Evolutionary conservation across 2,113 vertebrate genomes (phyloP).

Genomic region (Esox niger): DNA sequence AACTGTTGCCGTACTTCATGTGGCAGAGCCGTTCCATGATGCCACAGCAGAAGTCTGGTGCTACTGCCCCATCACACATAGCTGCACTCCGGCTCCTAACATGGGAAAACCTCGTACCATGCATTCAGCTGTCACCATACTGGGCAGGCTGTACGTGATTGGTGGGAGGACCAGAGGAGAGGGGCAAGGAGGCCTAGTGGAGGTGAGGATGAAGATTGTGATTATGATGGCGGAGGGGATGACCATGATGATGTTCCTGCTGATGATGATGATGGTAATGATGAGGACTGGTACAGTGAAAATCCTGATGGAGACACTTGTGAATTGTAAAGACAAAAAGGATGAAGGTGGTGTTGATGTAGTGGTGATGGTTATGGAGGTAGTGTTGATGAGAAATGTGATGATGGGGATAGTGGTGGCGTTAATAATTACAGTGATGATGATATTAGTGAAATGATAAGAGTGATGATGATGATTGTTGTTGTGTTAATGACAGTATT

Average conservation of each 20-base stretch:
- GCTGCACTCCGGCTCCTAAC: conserved; percentile 75
- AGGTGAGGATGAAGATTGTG: conserved; percentile 43
- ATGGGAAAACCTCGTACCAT: conserved; percentile 93
- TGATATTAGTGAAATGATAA: too few relatives aligned
- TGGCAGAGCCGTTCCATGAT: conserved; percentile 84
- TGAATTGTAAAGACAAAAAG: too few relatives aligned
- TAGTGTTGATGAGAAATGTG: too few relatives aligned
- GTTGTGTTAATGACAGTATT: too few relatives aligned
- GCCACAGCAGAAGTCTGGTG: conserved; percentile 93
- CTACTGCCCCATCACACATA: conserved; percentile 85
- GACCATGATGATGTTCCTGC: neutral
- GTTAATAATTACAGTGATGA: too few relatives aligned
- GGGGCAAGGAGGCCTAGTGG: conserved; percentile 78
- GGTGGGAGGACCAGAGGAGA: conserved; percentile 87
- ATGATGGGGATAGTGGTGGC: too few relatives aligned
- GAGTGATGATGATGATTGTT: too few relatives aligned
- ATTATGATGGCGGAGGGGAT: neutral
- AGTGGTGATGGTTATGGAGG: too few relatives aligned
- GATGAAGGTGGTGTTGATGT: too few relatives aligned
- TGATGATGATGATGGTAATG: too few relatives aligned
- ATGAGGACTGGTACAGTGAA: too few relatives aligned
- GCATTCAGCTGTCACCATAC: conserved; percentile 85
- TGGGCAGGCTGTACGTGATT: conserved; percentile 87
- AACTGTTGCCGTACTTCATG: conserved; percentile 88
- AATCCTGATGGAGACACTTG: too few relatives aligned